These are phyloP conservation scores for Cossypha heuglini DNA, from an alignment of 2,797 vertebrate species.

Conservation along the genomic window DNA sequence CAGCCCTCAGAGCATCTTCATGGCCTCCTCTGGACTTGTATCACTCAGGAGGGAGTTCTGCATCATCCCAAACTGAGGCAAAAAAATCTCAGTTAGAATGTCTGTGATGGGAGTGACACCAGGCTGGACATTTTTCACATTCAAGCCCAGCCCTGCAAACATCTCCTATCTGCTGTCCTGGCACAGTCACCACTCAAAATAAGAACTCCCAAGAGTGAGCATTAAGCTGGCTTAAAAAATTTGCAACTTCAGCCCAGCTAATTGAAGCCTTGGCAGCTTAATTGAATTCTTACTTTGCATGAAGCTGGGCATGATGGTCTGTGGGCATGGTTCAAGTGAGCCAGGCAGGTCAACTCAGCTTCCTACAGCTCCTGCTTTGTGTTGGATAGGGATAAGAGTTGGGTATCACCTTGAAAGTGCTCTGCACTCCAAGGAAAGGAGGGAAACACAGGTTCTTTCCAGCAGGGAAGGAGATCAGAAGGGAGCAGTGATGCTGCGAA, in stretches of 20 bases:
- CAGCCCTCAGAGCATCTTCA: background rate
- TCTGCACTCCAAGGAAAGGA: background rate
- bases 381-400: rapidly evolving
- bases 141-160: background rate
- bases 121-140: background rate
- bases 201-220: background rate
- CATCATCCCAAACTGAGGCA: background rate
- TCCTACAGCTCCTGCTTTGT: background rate
- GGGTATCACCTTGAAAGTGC: background rate
- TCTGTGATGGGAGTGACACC: background rate
- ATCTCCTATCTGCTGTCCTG: background rate
- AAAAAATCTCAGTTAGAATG: background rate
- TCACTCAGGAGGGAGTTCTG: background rate
- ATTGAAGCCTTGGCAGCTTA: background rate
- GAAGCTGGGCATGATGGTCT: background rate
- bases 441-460: background rate
- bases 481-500: background rate
- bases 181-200: background rate
- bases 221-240: background rate
- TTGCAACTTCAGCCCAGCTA: background rate
- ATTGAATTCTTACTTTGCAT: background rate
- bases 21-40: background rate
- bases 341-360: background rate
- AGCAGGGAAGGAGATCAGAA: background rate
- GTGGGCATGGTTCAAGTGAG: background rate